Evolutionary conservation across 2,113 vertebrate species (phyloP).

Genomic region (Anas platyrhynchos): DNA sequence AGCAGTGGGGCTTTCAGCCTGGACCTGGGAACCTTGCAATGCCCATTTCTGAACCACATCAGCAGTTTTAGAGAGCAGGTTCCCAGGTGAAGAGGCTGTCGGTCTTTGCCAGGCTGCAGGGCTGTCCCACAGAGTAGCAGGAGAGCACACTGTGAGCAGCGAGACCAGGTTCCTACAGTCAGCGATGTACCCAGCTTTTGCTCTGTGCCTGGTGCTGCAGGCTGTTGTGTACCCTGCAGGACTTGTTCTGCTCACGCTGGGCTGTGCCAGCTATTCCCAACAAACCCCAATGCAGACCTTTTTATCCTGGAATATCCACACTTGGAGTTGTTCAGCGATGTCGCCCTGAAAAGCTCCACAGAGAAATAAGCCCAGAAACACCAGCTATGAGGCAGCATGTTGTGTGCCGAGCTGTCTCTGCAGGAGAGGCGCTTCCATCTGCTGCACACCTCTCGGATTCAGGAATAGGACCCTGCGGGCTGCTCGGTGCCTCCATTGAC

Average conservation of each 20-base stretch:
- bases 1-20: not conserved
- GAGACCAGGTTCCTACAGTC: not conserved
- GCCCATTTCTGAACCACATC: not conserved
- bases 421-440: not conserved
- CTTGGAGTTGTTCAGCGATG: not conserved
- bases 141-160: not conserved
- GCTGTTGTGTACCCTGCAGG: not conserved
- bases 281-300: not conserved
- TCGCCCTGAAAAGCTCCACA: not conserved
- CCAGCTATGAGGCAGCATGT: not conserved
- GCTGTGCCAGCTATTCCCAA: not conserved
- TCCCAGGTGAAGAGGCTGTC: not conserved
- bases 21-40: not conserved
- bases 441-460: not conserved
- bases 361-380: not conserved
- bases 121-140: not conserved
- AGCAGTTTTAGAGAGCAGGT: not conserved
- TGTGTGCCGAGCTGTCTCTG: not conserved
- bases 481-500: not conserved
- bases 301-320: not conserved
- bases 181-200: not conserved
- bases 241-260: not conserved
- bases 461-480: not conserved
- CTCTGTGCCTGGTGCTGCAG: not conserved
- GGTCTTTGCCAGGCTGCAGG: not conserved